Base-by-base conservation (phyloP, 2,113 vertebrate genomes). In the Oryzias javanicus region DNA sequence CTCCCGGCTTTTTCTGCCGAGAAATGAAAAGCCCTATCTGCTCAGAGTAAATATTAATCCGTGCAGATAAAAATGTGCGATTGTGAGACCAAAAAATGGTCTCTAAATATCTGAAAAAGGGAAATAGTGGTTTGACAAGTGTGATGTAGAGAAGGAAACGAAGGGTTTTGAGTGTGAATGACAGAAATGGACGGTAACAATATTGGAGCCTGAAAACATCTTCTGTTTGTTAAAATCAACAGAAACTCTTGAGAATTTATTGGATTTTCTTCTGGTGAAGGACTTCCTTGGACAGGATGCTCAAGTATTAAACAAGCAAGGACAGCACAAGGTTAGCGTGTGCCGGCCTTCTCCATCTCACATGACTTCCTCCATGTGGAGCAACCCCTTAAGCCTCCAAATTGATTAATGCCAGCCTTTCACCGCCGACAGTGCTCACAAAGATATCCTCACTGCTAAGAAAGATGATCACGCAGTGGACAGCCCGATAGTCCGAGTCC, bases 331-430 rank as follows among this genome's bases (percentile, higher is more conserved):
- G 87, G 87, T 86, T 86, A 80, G 73, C 67, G 63, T 49, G 55
- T 58, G 44, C 48, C 55, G 35, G 18, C 49, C 29, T 49, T 40
- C 50, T 68, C 52, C 79, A 82, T 84, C 85, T 88, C 80, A 61
- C 35, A 55, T 62, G 29, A 24, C 72, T 77, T 84, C 82, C 73
- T 81, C 86, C 68, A 18, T 71, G 77, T 85, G 58, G 59, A 85
- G 79, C 80, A 81, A 22, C 64, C 73, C 79, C 79, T 78, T 64
- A 54, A 86, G 86, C 84, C 76, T 64, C 53, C 79, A 78, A 82
- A 85, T 79, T 89, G 89, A 92, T 90, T 86, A 90, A 82, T 87
- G 74, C 81, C 73, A 76, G 82, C 70, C 84, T 85, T 87, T 89
- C 76, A 76, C 84, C 86, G 47, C 47, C 14, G 80, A 88, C 80